Base-by-base conservation (phyloP, 2,888 invertebrate genomes). In the Heliconius hortense region DNA sequence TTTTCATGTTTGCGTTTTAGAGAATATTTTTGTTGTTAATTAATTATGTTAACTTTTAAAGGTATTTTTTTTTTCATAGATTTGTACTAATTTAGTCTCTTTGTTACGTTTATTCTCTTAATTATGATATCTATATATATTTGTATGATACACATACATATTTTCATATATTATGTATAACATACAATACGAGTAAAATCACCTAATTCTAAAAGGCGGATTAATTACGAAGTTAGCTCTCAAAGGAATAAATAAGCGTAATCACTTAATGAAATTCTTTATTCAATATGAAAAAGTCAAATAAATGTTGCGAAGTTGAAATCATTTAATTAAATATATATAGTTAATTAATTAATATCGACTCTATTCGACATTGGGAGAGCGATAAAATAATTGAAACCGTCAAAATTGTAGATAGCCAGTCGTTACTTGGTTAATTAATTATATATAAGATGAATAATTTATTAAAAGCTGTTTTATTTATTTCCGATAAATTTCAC, bases 321-420 rank as follows among this genome's bases (percentile, higher is more conserved):
- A 86, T 87, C 85, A 88, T 90, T 90, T 89, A 90, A 91, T 91
- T 89, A 89, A 89, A 87, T 85, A 89, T 86, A 90, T 86, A 90
- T 90, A 90, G 88, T 90, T 92, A 90, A 91, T 92, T 91, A 91
- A 90, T 91, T 89, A 90, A 90, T 89, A 88, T 88, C 82, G 85
- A 85, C 86, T 85, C 68, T 69, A 88, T 85, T 87, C 84, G 85
- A 82, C 84, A 86, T 85, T 82, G 83, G 84, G 86, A 85, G 86
- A 85, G 85, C 87, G 88, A 87, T 89, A 85, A 89, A 90, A 90
- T 92, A 90, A 92, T 91, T 91, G 88, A 87, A 90, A 88, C 89
- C 88, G 88, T 90, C 90, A 89, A 89, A 90, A 89, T 89, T 89
- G 88, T 90, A 86, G 89, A 86, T 89, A 88, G 88, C 88, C 89